Evolutionary conservation across 2,888 invertebrate species (phyloP).

Genomic region (Eledone cirrhosa): DNA sequence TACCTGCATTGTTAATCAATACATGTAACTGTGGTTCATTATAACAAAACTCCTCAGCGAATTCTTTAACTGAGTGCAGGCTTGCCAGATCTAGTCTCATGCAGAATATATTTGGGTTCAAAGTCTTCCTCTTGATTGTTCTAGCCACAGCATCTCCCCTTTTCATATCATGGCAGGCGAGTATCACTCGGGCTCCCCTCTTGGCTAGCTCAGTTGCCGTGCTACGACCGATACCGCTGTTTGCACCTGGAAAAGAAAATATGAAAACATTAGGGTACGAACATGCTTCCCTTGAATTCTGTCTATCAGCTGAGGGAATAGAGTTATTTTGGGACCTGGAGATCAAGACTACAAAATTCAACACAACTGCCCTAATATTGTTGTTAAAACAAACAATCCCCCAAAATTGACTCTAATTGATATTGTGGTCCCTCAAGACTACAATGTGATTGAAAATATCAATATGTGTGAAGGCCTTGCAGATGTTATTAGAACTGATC

Average conservation of each 20-base stretch:
- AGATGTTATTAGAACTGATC: too few species aligned
- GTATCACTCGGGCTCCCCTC: conserved; percentile 61
- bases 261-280: too few species aligned
- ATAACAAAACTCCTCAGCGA: conserved; percentile 57
- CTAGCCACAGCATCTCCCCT: conserved; percentile 63
- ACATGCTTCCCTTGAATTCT: too few species aligned
- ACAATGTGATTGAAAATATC: too few species aligned
- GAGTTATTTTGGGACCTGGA: too few species aligned
- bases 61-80: conserved; percentile 59
- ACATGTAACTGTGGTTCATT: conserved; percentile 60
- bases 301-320: too few species aligned
- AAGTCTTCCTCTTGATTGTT: conserved; percentile 57
- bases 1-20: conserved; percentile 67
- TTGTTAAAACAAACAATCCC: too few species aligned
- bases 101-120: conserved; percentile 59
- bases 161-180: conserved; percentile 61
- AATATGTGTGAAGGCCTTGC: too few species aligned
- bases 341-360: too few species aligned
- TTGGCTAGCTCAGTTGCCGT: conserved; percentile 78
- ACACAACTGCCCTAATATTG: too few species aligned
- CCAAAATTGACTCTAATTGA: too few species aligned
- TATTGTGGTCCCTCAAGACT: too few species aligned
- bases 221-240: conserved; percentile 83
- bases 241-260: conserved; percentile 78
- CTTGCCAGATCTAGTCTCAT: conserved; percentile 61